phyloP scores from a whole-genome alignment of 64 coral and sea anemone genomes.

The Astreopora myriophthalma region DNA sequence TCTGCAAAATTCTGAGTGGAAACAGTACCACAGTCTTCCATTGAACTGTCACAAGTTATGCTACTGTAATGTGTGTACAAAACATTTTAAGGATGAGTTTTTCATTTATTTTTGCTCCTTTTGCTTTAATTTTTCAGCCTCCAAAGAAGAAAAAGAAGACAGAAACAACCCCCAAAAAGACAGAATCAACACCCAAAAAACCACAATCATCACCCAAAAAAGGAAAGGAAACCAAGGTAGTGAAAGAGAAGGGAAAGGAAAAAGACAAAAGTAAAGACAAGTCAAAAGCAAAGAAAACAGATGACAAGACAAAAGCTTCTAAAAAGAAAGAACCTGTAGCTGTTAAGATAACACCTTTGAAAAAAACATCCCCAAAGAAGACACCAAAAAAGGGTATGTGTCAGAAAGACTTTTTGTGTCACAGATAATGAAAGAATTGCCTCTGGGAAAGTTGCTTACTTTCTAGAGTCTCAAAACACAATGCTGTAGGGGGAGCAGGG shows the following conservation, averaged over 20 bases:
- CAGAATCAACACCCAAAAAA: conserved; percentile 60
- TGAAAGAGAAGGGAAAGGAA: conserved; percentile 40
- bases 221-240: conserved; percentile 43
- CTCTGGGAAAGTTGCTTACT: too few relatives aligned
- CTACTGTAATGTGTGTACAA: too few relatives aligned
- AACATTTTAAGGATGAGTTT: too few relatives aligned
- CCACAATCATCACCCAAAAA: conserved; percentile 52
- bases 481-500: too few relatives aligned
- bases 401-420: neutral
- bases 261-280: conserved; percentile 60
- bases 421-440: too few relatives aligned
- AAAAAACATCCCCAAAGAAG: conserved; percentile 78
- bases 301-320: conserved; percentile 26
- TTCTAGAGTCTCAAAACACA: too few relatives aligned
- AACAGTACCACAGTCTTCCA: too few relatives aligned
- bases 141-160: conserved; percentile 92
- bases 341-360: conserved; percentile 91
- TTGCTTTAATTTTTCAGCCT: conserved; percentile 71
- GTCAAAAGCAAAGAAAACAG: conserved; percentile 16
- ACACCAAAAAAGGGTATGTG: conserved; percentile 85
- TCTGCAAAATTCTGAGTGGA: too few relatives aligned
- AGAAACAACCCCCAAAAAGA: conserved; percentile 52
- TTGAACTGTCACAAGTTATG: too few relatives aligned
- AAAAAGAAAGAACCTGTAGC: conserved; percentile 84
- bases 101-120: too few relatives aligned